Percentiles rank a stretch among this genome's conserved stretches.
Evolutionary conservation across 2,888 invertebrate genomes (phyloP).

Genomic region (Ganaspis brasiliensis): DNA sequence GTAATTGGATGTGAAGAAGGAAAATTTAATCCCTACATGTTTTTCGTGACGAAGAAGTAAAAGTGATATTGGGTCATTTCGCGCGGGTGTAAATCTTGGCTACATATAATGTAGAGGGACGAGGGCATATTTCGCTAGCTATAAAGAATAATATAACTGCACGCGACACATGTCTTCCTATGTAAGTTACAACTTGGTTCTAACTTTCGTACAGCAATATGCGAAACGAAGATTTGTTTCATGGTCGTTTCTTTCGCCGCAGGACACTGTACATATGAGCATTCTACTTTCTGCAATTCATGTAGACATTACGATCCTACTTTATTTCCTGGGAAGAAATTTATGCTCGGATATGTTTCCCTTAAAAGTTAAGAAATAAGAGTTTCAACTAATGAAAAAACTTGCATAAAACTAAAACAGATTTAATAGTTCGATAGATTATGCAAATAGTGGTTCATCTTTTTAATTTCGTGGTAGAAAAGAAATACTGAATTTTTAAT

Average conservation of each 20-base stretch:
- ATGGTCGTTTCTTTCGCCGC: slow-evolving; percentile 60
- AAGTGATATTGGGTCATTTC: slow-evolving; percentile 72
- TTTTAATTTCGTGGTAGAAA: too few species aligned
- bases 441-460: too few species aligned
- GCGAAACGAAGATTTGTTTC: slow-evolving; percentile 78
- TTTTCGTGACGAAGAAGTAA: slow-evolving; percentile 42
- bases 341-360: neutral
- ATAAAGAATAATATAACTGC: slow-evolving; percentile 80
- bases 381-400: neutral
- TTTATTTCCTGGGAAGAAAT: slow-evolving; percentile 53
- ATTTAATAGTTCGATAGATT: too few species aligned
- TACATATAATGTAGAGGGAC: slow-evolving; percentile 74
- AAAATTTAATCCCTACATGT: neutral
- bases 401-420: neutral
- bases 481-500: too few species aligned
- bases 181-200: slow-evolving; percentile 62
- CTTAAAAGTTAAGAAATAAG: neutral
- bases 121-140: slow-evolving; percentile 68
- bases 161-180: slow-evolving; percentile 78
- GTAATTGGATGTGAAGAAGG: too few species aligned
- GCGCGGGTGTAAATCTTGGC: slow-evolving; percentile 78
- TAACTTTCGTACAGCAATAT: slow-evolving; percentile 54
- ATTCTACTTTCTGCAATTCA: slow-evolving; percentile 45
- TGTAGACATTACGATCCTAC: slow-evolving; percentile 56
- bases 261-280: slow-evolving; percentile 56